These are phyloP conservation scores for Cylas formicarius DNA, from an alignment of 1,140 invertebrate genomes.

Conservation along the genomic window DNA sequence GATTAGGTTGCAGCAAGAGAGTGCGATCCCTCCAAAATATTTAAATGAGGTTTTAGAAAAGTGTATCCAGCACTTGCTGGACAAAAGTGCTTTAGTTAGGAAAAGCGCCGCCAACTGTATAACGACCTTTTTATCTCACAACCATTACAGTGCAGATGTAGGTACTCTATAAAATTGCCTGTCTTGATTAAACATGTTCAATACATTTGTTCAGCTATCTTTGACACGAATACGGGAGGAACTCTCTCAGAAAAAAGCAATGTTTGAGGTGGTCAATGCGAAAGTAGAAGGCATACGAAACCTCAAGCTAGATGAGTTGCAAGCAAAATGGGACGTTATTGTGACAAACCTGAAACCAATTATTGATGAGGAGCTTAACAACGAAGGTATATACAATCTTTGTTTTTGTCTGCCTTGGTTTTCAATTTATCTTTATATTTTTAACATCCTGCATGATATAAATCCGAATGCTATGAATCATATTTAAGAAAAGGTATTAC, in stretches of 20 bases:
- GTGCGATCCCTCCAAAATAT: slow-evolving; percentile 52
- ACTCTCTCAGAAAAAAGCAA: slow-evolving; percentile 18
- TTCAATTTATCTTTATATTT: no score
- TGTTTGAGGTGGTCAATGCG: slow-evolving; percentile 23
- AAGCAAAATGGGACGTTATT: slow-evolving; percentile 28
- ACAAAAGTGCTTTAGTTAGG: slow-evolving; percentile 58
- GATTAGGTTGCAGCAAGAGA: slow-evolving; percentile 52
- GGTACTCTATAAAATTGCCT: slow-evolving; percentile 2
- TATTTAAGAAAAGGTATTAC: no score
- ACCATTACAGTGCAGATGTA: slow-evolving; percentile 31
- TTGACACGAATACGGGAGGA: slow-evolving; percentile 23
- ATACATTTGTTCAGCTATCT: slow-evolving; percentile 26
- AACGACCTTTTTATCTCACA: slow-evolving; percentile 32
- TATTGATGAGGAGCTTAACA: slow-evolving; percentile 23
- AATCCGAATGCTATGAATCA: no score
- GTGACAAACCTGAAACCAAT: slow-evolving; percentile 20
- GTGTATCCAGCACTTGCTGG: slow-evolving; percentile 51
- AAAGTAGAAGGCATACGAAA: slow-evolving; percentile 21
- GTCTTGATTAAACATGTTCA: no score
- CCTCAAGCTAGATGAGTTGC: slow-evolving; percentile 22
- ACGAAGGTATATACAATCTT: slow-evolving; percentile 14
- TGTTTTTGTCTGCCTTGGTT: no score
- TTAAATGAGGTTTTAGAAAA: slow-evolving; percentile 50
- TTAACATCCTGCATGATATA: no score
- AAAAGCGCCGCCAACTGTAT: slow-evolving; percentile 49